Conservation (phyloP, 2,797 vertebrate genomes). For the Siniperca undulata region DNA sequence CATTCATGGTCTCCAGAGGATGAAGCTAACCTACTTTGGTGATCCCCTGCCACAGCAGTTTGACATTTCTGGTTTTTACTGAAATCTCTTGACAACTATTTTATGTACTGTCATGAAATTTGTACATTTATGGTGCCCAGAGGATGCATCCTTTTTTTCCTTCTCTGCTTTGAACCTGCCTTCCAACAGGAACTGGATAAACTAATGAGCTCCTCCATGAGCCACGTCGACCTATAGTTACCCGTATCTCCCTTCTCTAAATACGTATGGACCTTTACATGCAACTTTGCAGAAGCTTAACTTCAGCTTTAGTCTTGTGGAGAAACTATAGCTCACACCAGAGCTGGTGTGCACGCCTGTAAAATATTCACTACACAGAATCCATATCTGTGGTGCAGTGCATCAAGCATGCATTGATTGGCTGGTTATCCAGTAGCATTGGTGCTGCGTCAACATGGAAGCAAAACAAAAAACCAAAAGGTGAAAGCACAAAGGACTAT, state of each 20-base stretch:
- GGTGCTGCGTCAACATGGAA: neutral
- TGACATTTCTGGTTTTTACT: neutral
- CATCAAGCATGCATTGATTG: neutral
- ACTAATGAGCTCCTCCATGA: neutral
- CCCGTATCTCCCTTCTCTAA: neutral
- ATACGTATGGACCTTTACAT: neutral
- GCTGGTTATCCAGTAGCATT: too few species aligned
- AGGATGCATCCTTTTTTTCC: neutral
- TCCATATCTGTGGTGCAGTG: neutral
- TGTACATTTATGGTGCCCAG: neutral
- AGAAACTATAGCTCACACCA: neutral
- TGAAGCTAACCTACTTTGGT: neutral
- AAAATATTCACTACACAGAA: neutral
- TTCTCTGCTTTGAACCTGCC: neutral
- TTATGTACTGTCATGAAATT: neutral
- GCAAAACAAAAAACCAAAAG: neutral
- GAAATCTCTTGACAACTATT: neutral
- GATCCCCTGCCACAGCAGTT: neutral
- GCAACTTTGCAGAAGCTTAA: slow-evolving; percentile 6
- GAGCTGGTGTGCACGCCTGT: neutral
- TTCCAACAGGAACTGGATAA: neutral
- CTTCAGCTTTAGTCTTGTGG: neutral
- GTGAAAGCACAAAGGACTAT: neutral
- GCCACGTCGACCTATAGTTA: neutral
- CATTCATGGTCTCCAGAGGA: neutral